These are phyloP conservation scores for Microcebus tavaratra DNA, from an alignment of 2,113 vertebrate species.

Conservation along the genomic window DNA sequence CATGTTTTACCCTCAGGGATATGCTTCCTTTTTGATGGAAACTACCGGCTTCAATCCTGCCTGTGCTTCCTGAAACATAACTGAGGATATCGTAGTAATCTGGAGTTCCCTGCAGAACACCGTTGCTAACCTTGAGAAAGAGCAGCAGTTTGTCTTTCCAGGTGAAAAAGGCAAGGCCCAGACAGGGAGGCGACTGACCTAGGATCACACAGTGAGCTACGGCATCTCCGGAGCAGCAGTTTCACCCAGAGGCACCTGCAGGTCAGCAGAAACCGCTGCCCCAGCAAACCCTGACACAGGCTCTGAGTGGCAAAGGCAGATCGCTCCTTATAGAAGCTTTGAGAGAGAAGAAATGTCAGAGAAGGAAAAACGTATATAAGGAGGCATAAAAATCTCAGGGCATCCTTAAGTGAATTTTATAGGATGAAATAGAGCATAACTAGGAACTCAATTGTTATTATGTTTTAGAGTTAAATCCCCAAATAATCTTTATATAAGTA, in stretches of 20 bases:
- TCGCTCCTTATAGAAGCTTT: neutral
- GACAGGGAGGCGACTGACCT: neutral
- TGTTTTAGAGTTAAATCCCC: neutral
- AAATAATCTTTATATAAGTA: neutral
- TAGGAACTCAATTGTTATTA: neutral
- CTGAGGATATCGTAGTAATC: neutral
- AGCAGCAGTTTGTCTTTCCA: neutral
- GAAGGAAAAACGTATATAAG: neutral
- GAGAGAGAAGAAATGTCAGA: neutral
- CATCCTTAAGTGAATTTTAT: neutral
- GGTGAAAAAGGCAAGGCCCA: neutral
- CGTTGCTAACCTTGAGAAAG: neutral
- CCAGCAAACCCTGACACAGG: neutral
- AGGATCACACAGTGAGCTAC: neutral
- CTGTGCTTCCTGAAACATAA: neutral
- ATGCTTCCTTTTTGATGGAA: slow-evolving; percentile 46
- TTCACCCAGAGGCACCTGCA: neutral
- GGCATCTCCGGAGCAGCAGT: neutral
- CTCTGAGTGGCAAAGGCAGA: neutral
- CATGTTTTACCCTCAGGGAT: neutral
- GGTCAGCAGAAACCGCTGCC: neutral
- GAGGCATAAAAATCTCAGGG: too few relatives aligned
- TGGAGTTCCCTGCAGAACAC: neutral
- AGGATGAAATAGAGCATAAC: neutral
- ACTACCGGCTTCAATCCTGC: neutral